Evolutionary conservation across 2,113 vertebrate genomes (phyloP), one percentile per base, ranked within the genome.

Genomic region (Setophaga kirtlandii): DNA sequence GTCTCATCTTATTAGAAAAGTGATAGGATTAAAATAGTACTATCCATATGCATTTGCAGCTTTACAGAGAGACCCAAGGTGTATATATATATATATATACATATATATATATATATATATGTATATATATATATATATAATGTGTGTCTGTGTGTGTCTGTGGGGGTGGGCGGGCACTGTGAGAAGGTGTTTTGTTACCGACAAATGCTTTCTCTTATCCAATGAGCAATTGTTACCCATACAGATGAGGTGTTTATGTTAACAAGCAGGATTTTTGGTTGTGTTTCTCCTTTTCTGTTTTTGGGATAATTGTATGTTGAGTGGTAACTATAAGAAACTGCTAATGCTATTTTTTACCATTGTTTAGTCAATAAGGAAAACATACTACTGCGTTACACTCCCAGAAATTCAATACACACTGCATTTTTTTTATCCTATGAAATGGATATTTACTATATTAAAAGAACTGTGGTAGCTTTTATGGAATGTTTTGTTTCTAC

Each of bases 81-180:
- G 0, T 42, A 5, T 30, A 13, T 16, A 2, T 31, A 0, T 41
- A 7, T 30, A 13, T 14, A 2, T 31, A 41, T 41, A 41, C 14
- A 0, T 41, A 6, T 28, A 11, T 15, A 2, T 33, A 39, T 37
- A 37, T 42, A 6, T 41, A 0, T 41, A 7, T 28, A 11, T 15
- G 6, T 30, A 12, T 14, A 2, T 31, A 41, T 41, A 41, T 41
- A 0, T 41, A 7, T 28, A 11, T 15, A 2, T 33, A 39, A 39
- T 41, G 1, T 27, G 7, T 55, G 3, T 47, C 2, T 42, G 2
- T 52, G 2, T 64, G 20, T 58, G 19, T 75, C 23, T 44, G 0
- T 42, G 31, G 5, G n/a, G 6, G 9, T 11, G 15, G 35, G 23
- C 17, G 58, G 19, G 28, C 37, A 20, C 46, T 3, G 1, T 21